A percentile compares a stretch with the other conserved stretches of the same genome.
Evolutionary conservation across 2,888 invertebrate species (phyloP).

Genomic region (Apoderus coryli): DNA sequence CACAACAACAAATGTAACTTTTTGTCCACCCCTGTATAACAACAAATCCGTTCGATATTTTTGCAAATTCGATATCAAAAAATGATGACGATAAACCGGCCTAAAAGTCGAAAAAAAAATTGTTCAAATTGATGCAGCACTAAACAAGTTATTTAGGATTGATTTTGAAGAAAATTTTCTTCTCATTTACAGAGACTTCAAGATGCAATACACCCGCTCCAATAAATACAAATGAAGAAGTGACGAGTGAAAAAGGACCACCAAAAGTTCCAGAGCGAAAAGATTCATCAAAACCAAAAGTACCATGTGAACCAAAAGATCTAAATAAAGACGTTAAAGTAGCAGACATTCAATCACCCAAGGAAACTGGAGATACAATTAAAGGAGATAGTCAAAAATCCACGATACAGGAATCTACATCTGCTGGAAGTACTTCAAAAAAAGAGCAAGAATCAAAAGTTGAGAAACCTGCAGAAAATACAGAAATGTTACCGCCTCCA

Average conservation of each 20-base stretch:
- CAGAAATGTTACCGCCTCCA: constrained; percentile 9
- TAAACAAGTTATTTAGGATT: too few relatives aligned
- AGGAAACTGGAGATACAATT: background rate
- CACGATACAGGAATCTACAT: background rate
- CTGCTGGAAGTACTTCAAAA: background rate
- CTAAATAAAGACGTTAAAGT: background rate
- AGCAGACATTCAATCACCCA: too few relatives aligned
- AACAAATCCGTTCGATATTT: constrained; percentile 1
- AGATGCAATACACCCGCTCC: too few relatives aligned
- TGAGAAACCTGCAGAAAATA: constrained; percentile 12
- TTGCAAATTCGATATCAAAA: too few relatives aligned
- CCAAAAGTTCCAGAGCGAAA: background rate
- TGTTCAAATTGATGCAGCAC: too few relatives aligned
- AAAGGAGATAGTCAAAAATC: background rate
- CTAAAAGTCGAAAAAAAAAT: too few relatives aligned
- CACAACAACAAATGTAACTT: background rate
- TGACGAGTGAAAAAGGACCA: too few relatives aligned
- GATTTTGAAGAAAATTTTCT: too few relatives aligned
- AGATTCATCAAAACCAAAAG: background rate
- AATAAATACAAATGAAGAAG: too few relatives aligned
- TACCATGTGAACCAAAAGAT: background rate
- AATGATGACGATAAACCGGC: too few relatives aligned
- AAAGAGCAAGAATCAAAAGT: constrained; percentile 2
- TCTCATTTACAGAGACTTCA: too few relatives aligned
- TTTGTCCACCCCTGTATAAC: too few relatives aligned